Percentiles rank a stretch among this genome's conserved stretches.
These are phyloP conservation scores for Gavialis gangeticus DNA, from an alignment of 2,113 vertebrate genomes.

Conservation along the genomic window DNA sequence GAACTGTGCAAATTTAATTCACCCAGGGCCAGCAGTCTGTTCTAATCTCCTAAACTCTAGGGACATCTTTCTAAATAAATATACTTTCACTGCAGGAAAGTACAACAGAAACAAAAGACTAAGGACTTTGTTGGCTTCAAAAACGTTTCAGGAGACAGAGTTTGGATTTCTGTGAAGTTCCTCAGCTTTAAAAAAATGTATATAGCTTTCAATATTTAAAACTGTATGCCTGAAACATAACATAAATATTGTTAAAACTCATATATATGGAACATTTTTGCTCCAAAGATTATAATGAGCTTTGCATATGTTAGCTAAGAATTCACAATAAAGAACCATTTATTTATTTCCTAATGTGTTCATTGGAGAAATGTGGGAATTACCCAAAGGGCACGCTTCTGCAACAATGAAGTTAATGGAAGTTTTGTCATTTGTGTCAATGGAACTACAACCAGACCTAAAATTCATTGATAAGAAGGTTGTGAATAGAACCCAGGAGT, in stretches of 20 bases:
- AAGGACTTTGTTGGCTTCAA: not conserved
- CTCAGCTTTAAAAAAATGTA: not conserved
- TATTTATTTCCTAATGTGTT: not conserved
- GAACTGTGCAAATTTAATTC: not conserved
- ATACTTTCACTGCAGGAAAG: not conserved
- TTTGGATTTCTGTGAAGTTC: fast-evolving
- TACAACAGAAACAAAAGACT: not conserved
- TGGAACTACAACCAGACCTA: not conserved
- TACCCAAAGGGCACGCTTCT: not conserved
- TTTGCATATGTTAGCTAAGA: not conserved
- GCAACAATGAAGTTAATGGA: not conserved
- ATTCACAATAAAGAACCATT: not conserved
- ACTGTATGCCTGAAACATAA: not conserved
- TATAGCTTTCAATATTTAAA: not conserved
- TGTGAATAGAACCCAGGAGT: not conserved
- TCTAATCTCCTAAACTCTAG: not conserved
- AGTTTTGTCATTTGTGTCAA: not conserved
- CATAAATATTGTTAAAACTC: not conserved
- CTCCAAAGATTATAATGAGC: not conserved
- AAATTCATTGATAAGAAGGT: not conserved
- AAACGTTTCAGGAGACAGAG: not conserved
- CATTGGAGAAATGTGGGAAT: not conserved
- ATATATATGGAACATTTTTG: not conserved
- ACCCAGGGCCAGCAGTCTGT: not conserved
- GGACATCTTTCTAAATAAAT: not conserved